phyloP scores from a whole-genome alignment of 2,888 invertebrate genomes.

The Strigamia crassipes region DNA sequence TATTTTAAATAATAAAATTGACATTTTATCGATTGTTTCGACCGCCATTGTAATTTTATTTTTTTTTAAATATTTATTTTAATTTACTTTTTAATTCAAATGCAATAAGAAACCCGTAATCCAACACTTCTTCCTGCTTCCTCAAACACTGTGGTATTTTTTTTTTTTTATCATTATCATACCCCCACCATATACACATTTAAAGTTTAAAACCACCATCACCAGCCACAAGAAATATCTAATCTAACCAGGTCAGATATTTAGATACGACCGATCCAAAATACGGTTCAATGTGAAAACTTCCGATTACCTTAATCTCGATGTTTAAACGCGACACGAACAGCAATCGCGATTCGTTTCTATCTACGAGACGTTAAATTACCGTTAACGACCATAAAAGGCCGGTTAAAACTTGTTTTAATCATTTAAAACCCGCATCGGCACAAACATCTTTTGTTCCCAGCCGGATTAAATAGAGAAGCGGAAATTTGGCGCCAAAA shows the following conservation, averaged over 20 bases:
- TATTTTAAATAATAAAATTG: too few species aligned
- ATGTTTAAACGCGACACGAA: too few species aligned
- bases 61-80: too few species aligned
- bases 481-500: conserved; percentile 3
- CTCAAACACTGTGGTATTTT: background rate
- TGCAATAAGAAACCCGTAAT: background rate
- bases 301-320: background rate
- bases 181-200: background rate
- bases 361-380: background rate
- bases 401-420: background rate
- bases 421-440: background rate
- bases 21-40: too few species aligned
- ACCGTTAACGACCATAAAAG: background rate
- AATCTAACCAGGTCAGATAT: background rate
- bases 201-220: background rate
- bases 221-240: background rate
- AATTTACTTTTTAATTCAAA: too few species aligned
- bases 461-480: background rate
- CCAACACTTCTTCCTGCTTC: background rate
- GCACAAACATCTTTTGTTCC: background rate
- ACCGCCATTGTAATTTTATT: too few species aligned
- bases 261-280: conserved; percentile 17
- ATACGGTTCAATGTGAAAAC: background rate
- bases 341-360: background rate
- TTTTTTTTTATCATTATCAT: background rate